These are phyloP conservation scores for Synergus japonicus DNA, from an alignment of 2,888 invertebrate genomes.

Conservation along the genomic window DNA sequence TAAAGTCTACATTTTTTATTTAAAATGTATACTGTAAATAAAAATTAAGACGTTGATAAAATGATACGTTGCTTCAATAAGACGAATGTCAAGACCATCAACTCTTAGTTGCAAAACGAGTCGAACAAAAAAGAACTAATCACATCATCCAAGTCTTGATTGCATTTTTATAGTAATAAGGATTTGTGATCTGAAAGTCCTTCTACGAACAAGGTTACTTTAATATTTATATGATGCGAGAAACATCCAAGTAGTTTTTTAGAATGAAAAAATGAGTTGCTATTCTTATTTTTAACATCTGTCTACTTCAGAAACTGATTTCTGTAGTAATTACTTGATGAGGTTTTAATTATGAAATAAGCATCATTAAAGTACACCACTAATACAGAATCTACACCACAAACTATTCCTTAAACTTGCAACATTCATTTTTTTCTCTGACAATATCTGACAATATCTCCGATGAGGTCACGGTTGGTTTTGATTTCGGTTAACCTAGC, in stretches of 20 bases:
- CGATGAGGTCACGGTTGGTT: background rate
- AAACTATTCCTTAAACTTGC: background rate
- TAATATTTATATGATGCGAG: too few relatives aligned
- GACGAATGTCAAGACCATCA: conserved; percentile 27
- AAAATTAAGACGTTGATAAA: conserved; percentile 2
- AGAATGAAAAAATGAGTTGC: too few relatives aligned
- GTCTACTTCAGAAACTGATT: background rate
- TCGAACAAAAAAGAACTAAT: background rate
- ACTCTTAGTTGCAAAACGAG: conserved; percentile 3
- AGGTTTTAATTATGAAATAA: background rate
- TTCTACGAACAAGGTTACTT: too few relatives aligned
- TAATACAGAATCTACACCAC: background rate
- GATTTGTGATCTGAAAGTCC: background rate
- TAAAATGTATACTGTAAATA: background rate
- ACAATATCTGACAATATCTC: background rate
- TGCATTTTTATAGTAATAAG: background rate
- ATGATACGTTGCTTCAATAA: conserved; percentile 22
- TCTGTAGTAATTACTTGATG: background rate
- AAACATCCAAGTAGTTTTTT: too few relatives aligned
- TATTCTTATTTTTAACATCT: background rate
- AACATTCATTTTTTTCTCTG: background rate
- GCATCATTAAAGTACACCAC: background rate
- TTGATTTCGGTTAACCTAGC: background rate
- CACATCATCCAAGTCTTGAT: conserved; percentile 1
- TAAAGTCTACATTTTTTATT: background rate